A percentile compares a stretch with the other conserved stretches of the same genome.
These are phyloP conservation scores for Calycopis cecrops DNA, from an alignment of 1,140 invertebrate species.

Conservation along the genomic window DNA sequence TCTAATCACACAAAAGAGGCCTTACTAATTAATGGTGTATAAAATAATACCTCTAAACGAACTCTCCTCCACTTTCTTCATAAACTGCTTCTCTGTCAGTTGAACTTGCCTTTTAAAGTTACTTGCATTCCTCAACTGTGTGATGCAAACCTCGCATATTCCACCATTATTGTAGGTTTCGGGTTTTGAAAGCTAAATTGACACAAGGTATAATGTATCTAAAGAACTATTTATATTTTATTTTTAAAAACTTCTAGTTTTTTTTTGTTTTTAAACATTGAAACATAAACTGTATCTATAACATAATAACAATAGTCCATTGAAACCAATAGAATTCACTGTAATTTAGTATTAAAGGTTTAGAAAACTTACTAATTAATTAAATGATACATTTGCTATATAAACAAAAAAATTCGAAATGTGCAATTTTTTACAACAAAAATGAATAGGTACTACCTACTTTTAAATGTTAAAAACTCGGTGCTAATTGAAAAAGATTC, in stretches of 20 bases:
- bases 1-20: too few species aligned
- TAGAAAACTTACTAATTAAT: not conserved
- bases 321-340: not conserved
- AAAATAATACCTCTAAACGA: slow-evolving; percentile 28
- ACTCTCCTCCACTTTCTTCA: slow-evolving; percentile 34
- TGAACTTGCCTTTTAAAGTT: slow-evolving; percentile 61
- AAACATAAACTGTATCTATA: not conserved
- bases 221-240: not conserved
- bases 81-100: slow-evolving; percentile 50
- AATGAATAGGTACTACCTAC: too few species aligned
- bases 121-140: slow-evolving; percentile 50
- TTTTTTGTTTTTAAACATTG: not conserved
- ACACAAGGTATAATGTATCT: slow-evolving; percentile 2
- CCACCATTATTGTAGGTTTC: slow-evolving; percentile 42
- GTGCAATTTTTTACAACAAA: too few species aligned
- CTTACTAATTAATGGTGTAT: too few species aligned
- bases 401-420: too few species aligned
- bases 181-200: slow-evolving; percentile 32
- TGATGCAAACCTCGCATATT: slow-evolving; percentile 64
- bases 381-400: too few species aligned
- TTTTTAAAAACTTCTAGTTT: not conserved
- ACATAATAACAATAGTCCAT: not conserved
- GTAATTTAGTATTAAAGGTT: not conserved
- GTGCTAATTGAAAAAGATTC: not conserved
- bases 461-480: not conserved